A percentile compares a stretch with the other conserved stretches of the same genome.
These are phyloP conservation scores for Bellardia pandia DNA, from an alignment of 2,888 invertebrate species.

Conservation along the genomic window DNA sequence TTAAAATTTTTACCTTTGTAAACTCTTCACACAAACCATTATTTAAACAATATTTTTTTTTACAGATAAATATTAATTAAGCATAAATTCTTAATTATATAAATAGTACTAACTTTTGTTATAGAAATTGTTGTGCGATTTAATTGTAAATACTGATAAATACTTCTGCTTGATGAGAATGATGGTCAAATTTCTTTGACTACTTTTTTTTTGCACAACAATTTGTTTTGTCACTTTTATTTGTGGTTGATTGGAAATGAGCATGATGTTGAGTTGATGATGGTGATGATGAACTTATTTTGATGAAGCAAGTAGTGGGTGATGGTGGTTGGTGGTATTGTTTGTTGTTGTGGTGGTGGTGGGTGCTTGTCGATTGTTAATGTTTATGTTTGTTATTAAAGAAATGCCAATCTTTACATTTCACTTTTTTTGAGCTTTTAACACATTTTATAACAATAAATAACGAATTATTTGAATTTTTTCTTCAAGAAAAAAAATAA, in stretches of 20 bases:
- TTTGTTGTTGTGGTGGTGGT: conserved; percentile 37
- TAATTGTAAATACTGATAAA: conserved; percentile 64
- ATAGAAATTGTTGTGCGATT: conserved; percentile 64
- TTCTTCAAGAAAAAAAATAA: conserved; percentile 11
- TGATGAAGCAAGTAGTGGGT: conserved; percentile 16
- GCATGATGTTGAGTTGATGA: conserved; percentile 25
- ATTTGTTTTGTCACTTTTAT: conserved; percentile 35
- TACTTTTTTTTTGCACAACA: conserved; percentile 10
- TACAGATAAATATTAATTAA: not conserved
- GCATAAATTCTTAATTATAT: not conserved
- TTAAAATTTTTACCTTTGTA: too few species aligned
- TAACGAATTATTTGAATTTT: conserved; percentile 43
- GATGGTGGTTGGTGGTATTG: conserved; percentile 30
- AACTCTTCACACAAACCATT: conserved; percentile 28
- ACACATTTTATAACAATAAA: conserved; percentile 65
- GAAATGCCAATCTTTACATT: conserved; percentile 30
- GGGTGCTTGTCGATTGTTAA: conserved; percentile 70
- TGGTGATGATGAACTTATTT: conserved; percentile 29
- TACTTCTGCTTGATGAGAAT: conserved; percentile 62
- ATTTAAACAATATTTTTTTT: conserved; percentile 47
- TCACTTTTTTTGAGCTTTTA: conserved; percentile 19
- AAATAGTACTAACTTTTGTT: conserved; percentile 65
- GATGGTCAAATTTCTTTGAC: conserved; percentile 38
- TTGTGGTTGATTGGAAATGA: conserved; percentile 23
- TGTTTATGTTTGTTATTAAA: conserved; percentile 58